These are phyloP conservation scores for Bombylius discolor DNA, from an alignment of 2,888 invertebrate genomes.

Conservation along the genomic window DNA sequence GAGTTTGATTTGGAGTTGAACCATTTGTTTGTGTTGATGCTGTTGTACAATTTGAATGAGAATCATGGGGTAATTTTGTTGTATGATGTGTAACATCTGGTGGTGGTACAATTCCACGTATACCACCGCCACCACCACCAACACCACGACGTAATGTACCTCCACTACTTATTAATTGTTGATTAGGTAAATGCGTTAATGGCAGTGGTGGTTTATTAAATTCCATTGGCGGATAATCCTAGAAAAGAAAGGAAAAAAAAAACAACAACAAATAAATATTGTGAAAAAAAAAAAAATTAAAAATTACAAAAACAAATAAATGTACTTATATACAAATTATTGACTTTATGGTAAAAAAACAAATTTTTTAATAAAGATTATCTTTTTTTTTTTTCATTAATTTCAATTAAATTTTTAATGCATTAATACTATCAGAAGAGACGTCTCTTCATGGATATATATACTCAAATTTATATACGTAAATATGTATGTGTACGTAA, in stretches of 20 bases:
- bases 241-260: constrained; percentile 3
- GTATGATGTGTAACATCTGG: constrained; percentile 37
- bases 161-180: constrained; percentile 12
- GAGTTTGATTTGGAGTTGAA: constrained; percentile 14
- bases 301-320: too few species aligned
- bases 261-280: background rate
- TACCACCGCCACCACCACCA: constrained; percentile 18
- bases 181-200: constrained; percentile 28
- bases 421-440: too few species aligned
- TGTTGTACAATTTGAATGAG: constrained; percentile 30
- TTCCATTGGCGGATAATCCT: constrained; percentile 36
- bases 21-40: constrained; percentile 30
- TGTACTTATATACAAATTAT: too few species aligned
- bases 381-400: too few species aligned
- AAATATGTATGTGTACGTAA: too few species aligned
- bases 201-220: constrained; percentile 29
- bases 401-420: too few species aligned
- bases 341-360: too few species aligned
- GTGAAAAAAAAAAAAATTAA: background rate
- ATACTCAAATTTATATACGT: too few species aligned
- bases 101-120: constrained; percentile 32
- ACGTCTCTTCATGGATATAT: too few species aligned
- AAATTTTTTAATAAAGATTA: too few species aligned
- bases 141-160: constrained; percentile 30
- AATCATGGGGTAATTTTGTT: constrained; percentile 27